Evolutionary conservation across 2,113 vertebrate genomes (phyloP), one percentile per base, ranked within the genome.

Genomic region (Rhadina sibilatrix): DNA sequence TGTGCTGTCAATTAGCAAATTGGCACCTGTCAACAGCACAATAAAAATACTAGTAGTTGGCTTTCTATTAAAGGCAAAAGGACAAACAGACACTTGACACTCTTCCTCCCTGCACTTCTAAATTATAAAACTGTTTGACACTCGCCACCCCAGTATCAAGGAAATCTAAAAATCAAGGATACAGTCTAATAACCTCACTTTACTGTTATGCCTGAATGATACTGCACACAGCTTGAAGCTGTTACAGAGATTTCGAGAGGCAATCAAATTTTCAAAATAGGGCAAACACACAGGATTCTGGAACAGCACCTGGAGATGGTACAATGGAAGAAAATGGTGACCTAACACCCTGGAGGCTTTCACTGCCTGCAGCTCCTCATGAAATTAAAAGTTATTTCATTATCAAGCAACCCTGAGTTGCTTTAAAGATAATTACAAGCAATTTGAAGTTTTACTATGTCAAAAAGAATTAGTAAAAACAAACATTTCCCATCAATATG

Each of bases 1-100:
- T 80, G 99, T 99, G 97, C 99, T 99, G 97, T 99, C 99, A 97
- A 99, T 99, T 86, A 99, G 98, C 94, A 99, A 97, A 97, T 99
- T 99, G 97, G 99, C 99, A 97, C 99, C 99, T 99, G 97, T 93
- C 90, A 96, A 95, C 61, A 78, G 78, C 56, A 94, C 79, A 94
- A 89, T 76, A 96, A 89, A 93, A 92, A 75, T 63, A 97, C 21
- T 88, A 71, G 37, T 92, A 93, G 94, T 93, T 93, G 82, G 90
- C 21, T 56, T 31, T 54, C 15, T 69, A 57, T 94, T 86, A 92
- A 94, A 90, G 89, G 54, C 44, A 84, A 85, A 91, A 72, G 33
- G 33, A 82, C 57, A 10, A 94, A 87, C 23, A 93, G n/a, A 95
- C 57, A 85, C 18, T 40, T 33, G 11, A 93, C 54, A 81, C 12